Evolutionary conservation across 2,797 vertebrate genomes (phyloP).

Genomic region (Coccyzus lansbergi): DNA sequence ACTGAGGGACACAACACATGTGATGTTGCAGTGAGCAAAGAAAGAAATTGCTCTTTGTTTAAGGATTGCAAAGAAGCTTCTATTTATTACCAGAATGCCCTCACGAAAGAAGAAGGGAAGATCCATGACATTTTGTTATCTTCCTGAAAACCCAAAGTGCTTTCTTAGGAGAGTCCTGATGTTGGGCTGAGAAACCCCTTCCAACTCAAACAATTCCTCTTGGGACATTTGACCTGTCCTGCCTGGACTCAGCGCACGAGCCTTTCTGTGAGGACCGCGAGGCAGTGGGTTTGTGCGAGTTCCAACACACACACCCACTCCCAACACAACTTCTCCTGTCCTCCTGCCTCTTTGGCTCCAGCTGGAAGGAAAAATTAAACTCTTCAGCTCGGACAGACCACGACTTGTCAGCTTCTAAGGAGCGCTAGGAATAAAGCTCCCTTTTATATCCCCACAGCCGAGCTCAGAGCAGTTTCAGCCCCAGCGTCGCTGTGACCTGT

Average conservation of each 20-base stretch:
- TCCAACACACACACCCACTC: background rate
- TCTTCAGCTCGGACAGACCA: background rate
- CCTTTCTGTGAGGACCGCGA: background rate
- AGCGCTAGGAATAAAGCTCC: constrained; percentile 11
- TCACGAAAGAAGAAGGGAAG: background rate
- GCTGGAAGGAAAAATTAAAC: constrained; percentile 31
- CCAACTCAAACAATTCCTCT: constrained; percentile 22
- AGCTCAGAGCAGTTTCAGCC: background rate
- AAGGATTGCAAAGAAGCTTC: background rate
- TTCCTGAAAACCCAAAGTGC: background rate
- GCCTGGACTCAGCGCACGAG: background rate
- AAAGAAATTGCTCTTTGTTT: background rate
- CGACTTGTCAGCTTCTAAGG: background rate
- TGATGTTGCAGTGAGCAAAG: background rate
- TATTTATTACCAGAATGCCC: background rate
- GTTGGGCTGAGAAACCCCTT: background rate
- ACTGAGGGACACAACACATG: background rate
- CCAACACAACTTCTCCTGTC: background rate
- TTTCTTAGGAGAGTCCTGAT: background rate
- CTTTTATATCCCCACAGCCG: background rate
- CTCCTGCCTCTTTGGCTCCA: constrained; percentile 22
- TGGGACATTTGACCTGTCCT: background rate
- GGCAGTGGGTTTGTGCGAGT: background rate
- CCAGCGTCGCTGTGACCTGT: background rate
- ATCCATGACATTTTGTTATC: background rate